Conservation (phyloP, 2,888 invertebrate species). For the Macaria notata region DNA sequence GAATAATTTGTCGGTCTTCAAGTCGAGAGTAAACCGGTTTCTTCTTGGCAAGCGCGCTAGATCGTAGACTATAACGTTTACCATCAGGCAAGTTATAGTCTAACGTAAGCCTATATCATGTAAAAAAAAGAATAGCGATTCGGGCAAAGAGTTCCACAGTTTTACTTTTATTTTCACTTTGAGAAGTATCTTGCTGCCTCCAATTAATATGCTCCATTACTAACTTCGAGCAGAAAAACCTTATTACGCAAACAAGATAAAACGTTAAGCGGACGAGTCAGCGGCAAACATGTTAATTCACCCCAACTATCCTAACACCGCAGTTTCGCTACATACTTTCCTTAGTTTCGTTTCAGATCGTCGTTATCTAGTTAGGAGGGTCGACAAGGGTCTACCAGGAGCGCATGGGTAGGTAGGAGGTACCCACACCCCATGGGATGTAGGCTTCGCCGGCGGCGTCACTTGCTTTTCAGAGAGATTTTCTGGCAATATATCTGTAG, state of each 20-base stretch:
- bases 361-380: slow-evolving; percentile 80
- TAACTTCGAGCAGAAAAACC: neutral
- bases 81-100: too few relatives aligned
- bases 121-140: too few relatives aligned
- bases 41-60: too few relatives aligned
- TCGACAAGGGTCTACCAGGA: slow-evolving; percentile 69
- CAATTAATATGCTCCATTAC: too few relatives aligned
- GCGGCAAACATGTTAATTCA: slow-evolving; percentile 62
- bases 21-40: too few relatives aligned
- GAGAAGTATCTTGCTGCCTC: too few relatives aligned
- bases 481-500: too few relatives aligned
- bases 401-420: slow-evolving; percentile 42
- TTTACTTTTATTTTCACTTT: too few relatives aligned
- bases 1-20: too few relatives aligned
- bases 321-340: slow-evolving; percentile 75
- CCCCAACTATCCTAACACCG: slow-evolving; percentile 52
- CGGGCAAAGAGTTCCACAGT: too few relatives aligned
- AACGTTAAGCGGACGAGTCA: slow-evolving; percentile 19
- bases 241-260: slow-evolving; percentile 10
- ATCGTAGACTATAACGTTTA: too few relatives aligned
- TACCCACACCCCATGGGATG: slow-evolving; percentile 54
- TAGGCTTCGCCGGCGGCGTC: slow-evolving; percentile 17
- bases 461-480: slow-evolving; percentile 13
- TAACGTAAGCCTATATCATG: too few relatives aligned
- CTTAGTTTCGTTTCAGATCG: slow-evolving; percentile 76